These are phyloP conservation scores for Mesembrinibis cayennensis DNA, from an alignment of 2,113 vertebrate genomes.

Conservation along the genomic window DNA sequence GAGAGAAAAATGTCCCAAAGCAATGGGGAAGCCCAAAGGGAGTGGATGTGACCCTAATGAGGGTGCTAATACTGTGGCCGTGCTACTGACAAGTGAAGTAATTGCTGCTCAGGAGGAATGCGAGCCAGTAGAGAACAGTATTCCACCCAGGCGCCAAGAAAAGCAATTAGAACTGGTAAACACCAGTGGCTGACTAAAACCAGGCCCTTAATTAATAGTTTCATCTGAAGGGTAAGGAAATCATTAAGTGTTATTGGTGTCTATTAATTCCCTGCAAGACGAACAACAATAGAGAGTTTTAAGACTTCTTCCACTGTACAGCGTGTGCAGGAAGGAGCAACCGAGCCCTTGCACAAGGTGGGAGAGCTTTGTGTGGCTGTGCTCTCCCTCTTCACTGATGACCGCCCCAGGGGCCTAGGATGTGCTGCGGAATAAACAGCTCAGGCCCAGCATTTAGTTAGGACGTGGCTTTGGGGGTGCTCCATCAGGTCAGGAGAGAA, in stretches of 20 bases:
- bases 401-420: background rate
- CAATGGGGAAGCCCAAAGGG: background rate
- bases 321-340: background rate
- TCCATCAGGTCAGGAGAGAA: background rate
- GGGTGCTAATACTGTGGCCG: background rate
- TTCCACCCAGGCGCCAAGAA: constrained; percentile 13
- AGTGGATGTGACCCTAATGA: background rate
- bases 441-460: background rate
- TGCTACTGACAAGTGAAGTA: background rate
- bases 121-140: background rate
- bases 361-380: background rate
- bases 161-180: constrained; percentile 49
- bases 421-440: background rate
- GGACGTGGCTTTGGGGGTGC: background rate
- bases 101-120: constrained; percentile 16
- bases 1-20: background rate
- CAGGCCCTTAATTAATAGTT: constrained; percentile 45
- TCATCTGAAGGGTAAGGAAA: constrained; percentile 39
- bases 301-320: background rate
- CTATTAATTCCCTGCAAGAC: background rate
- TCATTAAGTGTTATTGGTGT: constrained; percentile 35
- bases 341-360: background rate
- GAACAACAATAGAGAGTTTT: background rate
- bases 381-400: background rate
- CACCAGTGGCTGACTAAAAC: constrained; percentile 25